Base-by-base conservation (phyloP, 1,140 invertebrate species). In the Bombus waltoni region DNA sequence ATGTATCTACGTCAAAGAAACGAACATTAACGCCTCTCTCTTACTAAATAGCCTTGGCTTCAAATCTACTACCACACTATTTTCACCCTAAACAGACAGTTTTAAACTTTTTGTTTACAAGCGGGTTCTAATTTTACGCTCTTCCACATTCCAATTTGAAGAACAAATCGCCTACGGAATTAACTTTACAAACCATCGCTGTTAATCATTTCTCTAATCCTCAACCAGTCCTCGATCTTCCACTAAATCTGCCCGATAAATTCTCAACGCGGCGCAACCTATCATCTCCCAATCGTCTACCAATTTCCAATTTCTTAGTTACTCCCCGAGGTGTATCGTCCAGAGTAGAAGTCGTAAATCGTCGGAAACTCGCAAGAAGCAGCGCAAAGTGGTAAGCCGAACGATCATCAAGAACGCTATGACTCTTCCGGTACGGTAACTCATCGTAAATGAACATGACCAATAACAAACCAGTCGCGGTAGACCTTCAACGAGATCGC, bases 231-330 rank as follows among this genome's bases (percentile, higher is more conserved):
- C n/a, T 18, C 18, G 5, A 53, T 53, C 47, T 53, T 70, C 42
- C 25, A 18, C 42, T 22, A 28, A 68, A 79, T 32, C 6, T 53
- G 32, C 13, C 44, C 77, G 22, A 68, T 79, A 68, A 79, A 68
- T 79, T 53, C 77, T 62, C 22, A n/a, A 15, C 77, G 42, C 11
- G 38, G 40, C 25, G 62, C 65, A 42, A 83, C 57, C 40, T 72
- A 62, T 22, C 80, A 47, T 79, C 35, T n/a, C 62, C 32, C 25
- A 25, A 81, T 82, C 81, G 38, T 42, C 77, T 42, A 10, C 59
- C n/a, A 73, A 75, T 75, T 75, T 57, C 22, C 18, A 71, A 38
- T 68, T 80, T 80, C 42, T 28, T 38, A 71, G 22, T 35, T 8
- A 8, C 28, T 22, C 66, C 35, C 18, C 32, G n/a, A 70, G 40